These are phyloP conservation scores for Apotomis betuletana DNA, from an alignment of 2,888 invertebrate genomes.

Conservation along the genomic window DNA sequence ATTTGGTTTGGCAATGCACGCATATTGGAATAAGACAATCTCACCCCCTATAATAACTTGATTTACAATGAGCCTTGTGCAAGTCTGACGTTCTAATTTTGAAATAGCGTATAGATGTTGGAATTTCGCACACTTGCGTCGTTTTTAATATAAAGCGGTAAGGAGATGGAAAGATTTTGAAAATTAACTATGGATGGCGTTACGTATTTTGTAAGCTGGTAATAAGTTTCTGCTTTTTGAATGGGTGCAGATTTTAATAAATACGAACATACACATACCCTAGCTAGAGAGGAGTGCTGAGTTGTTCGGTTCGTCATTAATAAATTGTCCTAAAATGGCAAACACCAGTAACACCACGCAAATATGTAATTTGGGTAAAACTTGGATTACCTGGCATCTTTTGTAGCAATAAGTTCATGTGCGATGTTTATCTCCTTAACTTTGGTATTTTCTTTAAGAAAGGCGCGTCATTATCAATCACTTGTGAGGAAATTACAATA, in stretches of 20 bases:
- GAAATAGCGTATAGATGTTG: conserved; percentile 2
- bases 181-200: conserved; percentile 6
- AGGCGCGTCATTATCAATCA: too few relatives aligned
- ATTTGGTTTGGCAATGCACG: conserved; percentile 69
- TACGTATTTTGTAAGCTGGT: conserved; percentile 6
- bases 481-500: too few relatives aligned
- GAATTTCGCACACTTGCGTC: neutral
- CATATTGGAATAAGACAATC: conserved; percentile 77
- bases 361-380: too few relatives aligned
- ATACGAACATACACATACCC: neutral
- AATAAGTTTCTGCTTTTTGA: conserved; percentile 4
- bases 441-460: too few relatives aligned
- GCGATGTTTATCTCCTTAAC: too few relatives aligned
- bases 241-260: neutral
- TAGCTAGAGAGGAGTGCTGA: too few relatives aligned
- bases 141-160: neutral
- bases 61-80: conserved; percentile 53
- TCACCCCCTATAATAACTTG: conserved; percentile 66
- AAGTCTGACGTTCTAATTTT: conserved; percentile 1
- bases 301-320: too few relatives aligned
- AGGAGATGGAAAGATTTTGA: neutral
- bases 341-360: too few relatives aligned
- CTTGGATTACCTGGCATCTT: too few relatives aligned
- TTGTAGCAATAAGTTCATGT: too few relatives aligned
- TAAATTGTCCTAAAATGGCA: too few relatives aligned